phyloP scores from a whole-genome alignment of 1,140 invertebrate genomes.

The Stenopsyche tienmushanensis region DNA sequence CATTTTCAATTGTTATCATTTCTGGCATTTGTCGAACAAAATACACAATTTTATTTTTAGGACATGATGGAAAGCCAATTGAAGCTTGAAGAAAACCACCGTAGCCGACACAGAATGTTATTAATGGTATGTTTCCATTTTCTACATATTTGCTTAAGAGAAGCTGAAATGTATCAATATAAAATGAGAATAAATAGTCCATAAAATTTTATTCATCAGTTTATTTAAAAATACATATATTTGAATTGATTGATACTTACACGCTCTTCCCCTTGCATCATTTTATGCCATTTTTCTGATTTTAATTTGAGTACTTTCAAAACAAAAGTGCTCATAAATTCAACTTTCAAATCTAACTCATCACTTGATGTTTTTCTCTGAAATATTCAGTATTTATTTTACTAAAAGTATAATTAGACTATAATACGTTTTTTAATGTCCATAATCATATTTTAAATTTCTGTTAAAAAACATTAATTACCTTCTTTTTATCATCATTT shows the following conservation, averaged over 20 bases:
- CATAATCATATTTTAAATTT: too few species aligned
- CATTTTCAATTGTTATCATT: conserved; percentile 58
- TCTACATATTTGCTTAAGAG: conserved; percentile 30
- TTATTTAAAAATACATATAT: background rate
- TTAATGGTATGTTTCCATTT: conserved; percentile 16
- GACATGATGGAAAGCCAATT: conserved; percentile 41
- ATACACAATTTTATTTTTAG: conserved; percentile 62
- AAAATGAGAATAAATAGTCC: too few species aligned
- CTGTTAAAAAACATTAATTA: too few species aligned
- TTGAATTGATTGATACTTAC: conserved; percentile 3
- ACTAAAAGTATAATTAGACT: conserved; percentile 1
- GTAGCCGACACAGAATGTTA: conserved; percentile 30
- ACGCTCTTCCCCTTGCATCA: conserved; percentile 65
- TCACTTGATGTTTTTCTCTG: conserved; percentile 22
- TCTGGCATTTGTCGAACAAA: conserved; percentile 62
- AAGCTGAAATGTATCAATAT: background rate
- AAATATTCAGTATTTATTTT: conserved; percentile 2
- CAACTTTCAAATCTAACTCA: conserved; percentile 28
- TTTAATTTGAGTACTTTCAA: conserved; percentile 68
- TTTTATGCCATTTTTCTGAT: conserved; percentile 74
- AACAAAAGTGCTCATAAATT: conserved; percentile 37
- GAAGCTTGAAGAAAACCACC: conserved; percentile 44
- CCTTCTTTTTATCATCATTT: too few species aligned
- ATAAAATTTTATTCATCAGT: background rate
- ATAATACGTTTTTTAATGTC: background rate